Evolutionary conservation across 2,113 vertebrate genomes (phyloP), one percentile per base, ranked within the genome.

Genomic region (Triplophysa dalaica): DNA sequence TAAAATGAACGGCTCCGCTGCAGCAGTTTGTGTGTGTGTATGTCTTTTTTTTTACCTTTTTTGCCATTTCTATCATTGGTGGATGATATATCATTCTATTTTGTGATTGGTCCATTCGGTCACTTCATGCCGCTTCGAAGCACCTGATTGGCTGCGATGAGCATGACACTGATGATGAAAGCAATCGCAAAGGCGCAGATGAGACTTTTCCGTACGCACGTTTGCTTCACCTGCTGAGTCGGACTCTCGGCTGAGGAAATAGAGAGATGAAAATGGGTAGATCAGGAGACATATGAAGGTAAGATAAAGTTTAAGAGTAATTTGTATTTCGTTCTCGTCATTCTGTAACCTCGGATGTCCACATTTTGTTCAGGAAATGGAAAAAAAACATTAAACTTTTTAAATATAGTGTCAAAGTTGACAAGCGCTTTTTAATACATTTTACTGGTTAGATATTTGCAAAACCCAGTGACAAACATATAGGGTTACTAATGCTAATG

Each of bases 161-260:
- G 94, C 96, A 98, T 98, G 86, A 98, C 97, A 17, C 97, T 98
- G 91, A 98, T 98, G 94, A 98, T 97, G 92, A 98, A 98, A 85
- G 97, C 97, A 1, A 98, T 97, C 85, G 96, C 97, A 0, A 98
- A 98, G 88, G 96, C 97, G 91, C 97, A 98, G 89, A 98, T 98
- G 80, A 98, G 93, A 81, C 96, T 98, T 89, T 98, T 98, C 62
- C 96, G 90, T 85, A 99, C 97, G 0, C 98, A 99, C 0, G 98
- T 99, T 93, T 99, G 97, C 69, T 97, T 96, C 91, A 98, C 97
- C 87, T 99, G 98, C 91, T 98, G 97, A 85, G 95, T 98, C 26
- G 98, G 96, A 88, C 96, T 97, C 62, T 95, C 96, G 91, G 92
- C 91, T 92, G 68, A 0, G 33, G 66, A 56, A 45, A 5, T 22